phyloP scores from a whole-genome alignment of 2,113 vertebrate species.

The Semicossyphus pulcher region DNA sequence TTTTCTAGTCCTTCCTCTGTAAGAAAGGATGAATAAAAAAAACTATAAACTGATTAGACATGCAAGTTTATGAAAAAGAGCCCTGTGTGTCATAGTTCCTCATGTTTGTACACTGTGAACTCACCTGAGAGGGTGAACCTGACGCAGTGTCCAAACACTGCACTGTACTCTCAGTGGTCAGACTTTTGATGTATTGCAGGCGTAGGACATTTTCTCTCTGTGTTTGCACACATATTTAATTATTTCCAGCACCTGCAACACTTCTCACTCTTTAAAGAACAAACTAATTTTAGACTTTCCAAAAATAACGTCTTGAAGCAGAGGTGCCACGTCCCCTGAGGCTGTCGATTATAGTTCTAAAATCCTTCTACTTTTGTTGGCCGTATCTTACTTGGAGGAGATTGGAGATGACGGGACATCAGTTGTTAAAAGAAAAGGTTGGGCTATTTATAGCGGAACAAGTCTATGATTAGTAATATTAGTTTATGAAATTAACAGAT shows the following conservation, averaged over 20 bases:
- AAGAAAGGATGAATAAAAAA: too few species aligned
- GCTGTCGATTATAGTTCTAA: background rate
- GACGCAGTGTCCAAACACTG: background rate
- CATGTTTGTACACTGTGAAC: background rate
- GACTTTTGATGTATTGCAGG: conserved; percentile 11
- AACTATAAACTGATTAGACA: too few species aligned
- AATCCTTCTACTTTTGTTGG: background rate
- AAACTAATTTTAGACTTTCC: conserved; percentile 13
- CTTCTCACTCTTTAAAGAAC: background rate
- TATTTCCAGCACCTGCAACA: conserved; percentile 24
- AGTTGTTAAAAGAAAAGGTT: background rate
- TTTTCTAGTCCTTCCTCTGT: too few species aligned
- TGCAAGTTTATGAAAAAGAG: background rate
- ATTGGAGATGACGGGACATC: background rate
- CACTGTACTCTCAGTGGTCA: background rate
- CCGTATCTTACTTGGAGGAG: background rate
- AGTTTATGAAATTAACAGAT: background rate
- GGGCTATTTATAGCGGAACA: background rate
- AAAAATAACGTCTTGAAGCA: conserved; percentile 26
- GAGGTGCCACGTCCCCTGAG: background rate
- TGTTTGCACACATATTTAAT: conserved; percentile 25
- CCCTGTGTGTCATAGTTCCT: background rate
- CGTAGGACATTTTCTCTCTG: background rate
- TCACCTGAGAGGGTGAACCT: background rate
- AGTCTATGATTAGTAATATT: background rate